Evolutionary conservation across 2,113 vertebrate species (phyloP).

Genomic region (Tricholaema leucomelas): DNA sequence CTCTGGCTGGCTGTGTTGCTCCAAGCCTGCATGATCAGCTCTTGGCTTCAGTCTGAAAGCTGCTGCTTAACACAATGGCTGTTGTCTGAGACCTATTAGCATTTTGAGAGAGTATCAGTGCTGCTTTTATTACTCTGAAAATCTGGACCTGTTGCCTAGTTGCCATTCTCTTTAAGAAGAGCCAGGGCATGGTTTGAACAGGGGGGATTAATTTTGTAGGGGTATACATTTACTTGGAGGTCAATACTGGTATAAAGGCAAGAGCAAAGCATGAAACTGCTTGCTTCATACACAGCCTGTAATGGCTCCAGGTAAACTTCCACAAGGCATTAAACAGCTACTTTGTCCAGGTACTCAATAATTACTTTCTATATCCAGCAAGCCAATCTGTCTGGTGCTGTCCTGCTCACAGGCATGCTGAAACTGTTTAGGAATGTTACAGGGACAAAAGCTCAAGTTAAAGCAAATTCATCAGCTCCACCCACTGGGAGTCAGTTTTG

Average conservation of each 20-base stretch:
- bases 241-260: background rate
- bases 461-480: background rate
- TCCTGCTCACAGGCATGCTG: fast-evolving
- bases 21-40: background rate
- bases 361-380: background rate
- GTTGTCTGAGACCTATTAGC: too few relatives aligned
- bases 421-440: background rate
- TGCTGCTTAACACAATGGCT: too few relatives aligned
- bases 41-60: background rate
- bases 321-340: background rate
- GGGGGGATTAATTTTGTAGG: background rate
- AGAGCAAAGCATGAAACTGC: background rate
- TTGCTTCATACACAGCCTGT: background rate
- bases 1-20: background rate
- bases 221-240: background rate
- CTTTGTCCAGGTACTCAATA: background rate
- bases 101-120: too few relatives aligned
- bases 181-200: background rate
- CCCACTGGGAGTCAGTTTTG: background rate
- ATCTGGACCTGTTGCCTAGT: background rate
- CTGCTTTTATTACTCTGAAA: background rate
- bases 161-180: background rate
- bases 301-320: background rate
- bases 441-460: background rate
- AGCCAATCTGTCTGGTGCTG: background rate